Percentiles rank a stretch among this genome's conserved stretches.
These are phyloP conservation scores for Plebejus melissa DNA, from an alignment of 2,888 invertebrate genomes.

Conservation along the genomic window DNA sequence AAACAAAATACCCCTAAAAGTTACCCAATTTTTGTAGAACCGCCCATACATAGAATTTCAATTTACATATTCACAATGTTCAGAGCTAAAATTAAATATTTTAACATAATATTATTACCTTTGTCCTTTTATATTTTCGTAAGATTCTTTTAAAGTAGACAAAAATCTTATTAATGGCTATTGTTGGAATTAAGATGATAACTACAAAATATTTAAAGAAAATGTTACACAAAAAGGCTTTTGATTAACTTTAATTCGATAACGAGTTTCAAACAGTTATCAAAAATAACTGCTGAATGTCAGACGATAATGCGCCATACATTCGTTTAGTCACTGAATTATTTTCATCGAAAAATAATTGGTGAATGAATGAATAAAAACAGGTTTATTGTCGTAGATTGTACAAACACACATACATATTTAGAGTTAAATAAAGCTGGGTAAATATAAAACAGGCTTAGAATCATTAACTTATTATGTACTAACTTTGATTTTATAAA, in stretches of 20 bases:
- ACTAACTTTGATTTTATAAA: slow-evolving; percentile 4
- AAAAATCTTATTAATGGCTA: no score
- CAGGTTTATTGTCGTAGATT: neutral
- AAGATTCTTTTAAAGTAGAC: no score
- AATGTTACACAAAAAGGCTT: neutral
- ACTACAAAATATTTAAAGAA: neutral
- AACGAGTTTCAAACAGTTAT: neutral
- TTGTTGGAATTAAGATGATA: no score
- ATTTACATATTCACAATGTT: neutral
- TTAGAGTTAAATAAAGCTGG: neutral
- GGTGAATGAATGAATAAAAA: neutral
- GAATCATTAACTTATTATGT: neutral
- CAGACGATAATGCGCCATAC: neutral
- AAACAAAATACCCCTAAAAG: no score
- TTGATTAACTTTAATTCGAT: neutral
- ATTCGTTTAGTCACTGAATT: neutral
- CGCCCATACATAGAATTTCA: neutral
- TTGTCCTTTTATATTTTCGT: no score
- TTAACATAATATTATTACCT: neutral
- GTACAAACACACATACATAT: neutral
- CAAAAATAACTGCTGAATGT: slow-evolving; percentile 14
- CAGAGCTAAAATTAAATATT: neutral
- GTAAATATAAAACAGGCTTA: neutral
- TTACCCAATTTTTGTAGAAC: no score
- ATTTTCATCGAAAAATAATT: neutral